Evolutionary conservation across 2,113 vertebrate species (phyloP).

Genomic region (Acanthisitta chloris): DNA sequence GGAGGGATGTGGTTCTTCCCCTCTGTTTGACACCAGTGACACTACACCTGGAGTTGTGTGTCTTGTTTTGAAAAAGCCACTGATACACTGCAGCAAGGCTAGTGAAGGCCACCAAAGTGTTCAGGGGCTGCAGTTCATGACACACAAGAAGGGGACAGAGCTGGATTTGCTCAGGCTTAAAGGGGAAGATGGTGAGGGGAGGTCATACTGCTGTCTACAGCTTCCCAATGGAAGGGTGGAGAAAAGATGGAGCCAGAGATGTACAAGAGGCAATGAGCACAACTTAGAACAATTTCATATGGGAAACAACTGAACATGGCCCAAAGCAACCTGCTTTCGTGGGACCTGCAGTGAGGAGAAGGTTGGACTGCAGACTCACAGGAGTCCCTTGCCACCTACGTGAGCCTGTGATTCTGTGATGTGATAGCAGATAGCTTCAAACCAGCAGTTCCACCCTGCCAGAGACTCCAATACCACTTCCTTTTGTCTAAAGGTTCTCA

Average conservation of each 20-base stretch:
- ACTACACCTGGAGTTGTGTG: neutral
- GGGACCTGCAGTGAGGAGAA: neutral
- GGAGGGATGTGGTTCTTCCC: neutral
- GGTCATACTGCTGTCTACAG: neutral
- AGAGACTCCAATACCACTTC: neutral
- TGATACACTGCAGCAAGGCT: neutral
- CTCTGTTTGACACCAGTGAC: neutral
- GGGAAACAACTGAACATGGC: neutral
- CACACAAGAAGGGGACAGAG: neutral
- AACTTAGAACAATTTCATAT: neutral
- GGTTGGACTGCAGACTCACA: neutral
- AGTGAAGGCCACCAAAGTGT: neutral
- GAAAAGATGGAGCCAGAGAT: neutral
- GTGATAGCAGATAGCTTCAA: neutral
- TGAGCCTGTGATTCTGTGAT: neutral
- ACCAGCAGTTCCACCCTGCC: neutral
- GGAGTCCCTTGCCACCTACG: neutral
- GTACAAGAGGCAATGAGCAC: neutral
- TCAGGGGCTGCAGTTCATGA: neutral
- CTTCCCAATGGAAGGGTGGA: neutral
- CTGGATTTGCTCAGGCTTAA: neutral
- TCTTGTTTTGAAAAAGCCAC: neutral
- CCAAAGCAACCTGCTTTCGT: neutral
- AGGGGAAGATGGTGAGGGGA: neutral
- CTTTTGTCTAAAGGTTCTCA: neutral